Evolutionary conservation across 2,113 vertebrate species (phyloP), one percentile per base, ranked within the genome.

Genomic region (Tonatia bakeri): DNA sequence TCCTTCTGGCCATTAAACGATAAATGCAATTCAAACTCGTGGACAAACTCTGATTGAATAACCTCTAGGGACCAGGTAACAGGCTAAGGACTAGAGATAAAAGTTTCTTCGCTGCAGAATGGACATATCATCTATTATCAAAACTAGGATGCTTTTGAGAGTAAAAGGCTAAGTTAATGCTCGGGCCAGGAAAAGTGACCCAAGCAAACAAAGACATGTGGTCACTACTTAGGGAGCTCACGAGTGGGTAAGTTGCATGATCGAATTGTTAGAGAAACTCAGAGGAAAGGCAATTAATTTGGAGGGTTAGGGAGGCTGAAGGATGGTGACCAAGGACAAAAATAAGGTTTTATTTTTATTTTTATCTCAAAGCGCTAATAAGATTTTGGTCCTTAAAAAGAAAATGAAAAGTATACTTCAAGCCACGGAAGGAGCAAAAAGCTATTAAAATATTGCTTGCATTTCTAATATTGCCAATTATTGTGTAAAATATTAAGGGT

Each of bases 1-100:
- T 61, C 11, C 45, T 93, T 87, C 28, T 7, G 64, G 36, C 43
- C 40, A 81, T 76, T 82, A 91, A 80, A 70, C 70, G 64, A 91
- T 91, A 54, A 95, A 91, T 76, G 40, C 26, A 80, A 56, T 72
- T 84, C 56, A 79, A 84, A 65, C 20, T 36, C 19, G 77, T 12
- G 72, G 22, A 89, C 72, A 94, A 91, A 91, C 47, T 47, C 50
- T 88, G 20, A 87, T 31, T 91, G 84, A 87, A 67, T 69, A 91
- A 87, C 14, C 40, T 79, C 73, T 61, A 31, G 24, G 3, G 65
- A 65, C 4, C 20, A 72, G 19, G 43, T 38, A 80, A 45, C n/a
- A 85, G 20, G 5, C 26, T 38, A 65, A 95, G 36, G 33, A 64
- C 65, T 36, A 80, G 38, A 72, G 33, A 38, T 38, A 7, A 85